Evolutionary conservation across 92 coral and sea anemone species (phyloP).

Genomic region (Epizoanthus scotinus): DNA sequence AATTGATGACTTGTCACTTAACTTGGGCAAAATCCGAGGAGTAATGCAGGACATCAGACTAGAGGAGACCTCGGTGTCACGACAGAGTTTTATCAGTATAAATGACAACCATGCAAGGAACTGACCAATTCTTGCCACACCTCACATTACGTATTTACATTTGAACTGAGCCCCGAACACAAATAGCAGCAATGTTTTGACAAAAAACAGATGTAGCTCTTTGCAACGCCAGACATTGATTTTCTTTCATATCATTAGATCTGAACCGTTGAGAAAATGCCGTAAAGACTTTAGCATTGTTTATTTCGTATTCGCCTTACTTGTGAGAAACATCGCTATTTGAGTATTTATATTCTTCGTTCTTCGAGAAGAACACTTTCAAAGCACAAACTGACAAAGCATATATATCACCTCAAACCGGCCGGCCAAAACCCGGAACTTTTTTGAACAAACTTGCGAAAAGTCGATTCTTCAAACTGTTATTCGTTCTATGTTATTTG

Average conservation of each 20-base stretch:
- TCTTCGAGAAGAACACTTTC: background rate
- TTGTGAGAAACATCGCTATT: background rate
- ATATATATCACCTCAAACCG: background rate
- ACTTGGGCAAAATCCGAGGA: background rate
- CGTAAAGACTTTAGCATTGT: background rate
- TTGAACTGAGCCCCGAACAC: background rate
- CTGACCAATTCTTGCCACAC: conserved; percentile 7
- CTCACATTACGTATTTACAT: conserved; percentile 23
- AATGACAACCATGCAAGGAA: background rate
- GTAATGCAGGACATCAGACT: background rate
- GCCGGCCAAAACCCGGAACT: too few relatives aligned
- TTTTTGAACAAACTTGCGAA: too few relatives aligned
- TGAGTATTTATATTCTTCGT: background rate
- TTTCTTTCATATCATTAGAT: conserved; percentile 8
- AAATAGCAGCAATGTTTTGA: conserved; percentile 16
- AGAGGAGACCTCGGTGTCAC: background rate
- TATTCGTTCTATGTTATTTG: too few relatives aligned
- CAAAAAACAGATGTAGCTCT: conserved; percentile 16
- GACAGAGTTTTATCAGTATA: conserved; percentile 13
- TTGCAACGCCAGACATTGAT: conserved; percentile 4
- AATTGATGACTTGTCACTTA: too few relatives aligned
- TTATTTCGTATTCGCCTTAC: background rate
- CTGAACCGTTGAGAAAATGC: background rate
- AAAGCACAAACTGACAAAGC: too few relatives aligned
- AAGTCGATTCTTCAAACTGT: too few relatives aligned